Evolutionary conservation across 2,888 invertebrate genomes (phyloP).

Genomic region (Hetaerina titia): DNA sequence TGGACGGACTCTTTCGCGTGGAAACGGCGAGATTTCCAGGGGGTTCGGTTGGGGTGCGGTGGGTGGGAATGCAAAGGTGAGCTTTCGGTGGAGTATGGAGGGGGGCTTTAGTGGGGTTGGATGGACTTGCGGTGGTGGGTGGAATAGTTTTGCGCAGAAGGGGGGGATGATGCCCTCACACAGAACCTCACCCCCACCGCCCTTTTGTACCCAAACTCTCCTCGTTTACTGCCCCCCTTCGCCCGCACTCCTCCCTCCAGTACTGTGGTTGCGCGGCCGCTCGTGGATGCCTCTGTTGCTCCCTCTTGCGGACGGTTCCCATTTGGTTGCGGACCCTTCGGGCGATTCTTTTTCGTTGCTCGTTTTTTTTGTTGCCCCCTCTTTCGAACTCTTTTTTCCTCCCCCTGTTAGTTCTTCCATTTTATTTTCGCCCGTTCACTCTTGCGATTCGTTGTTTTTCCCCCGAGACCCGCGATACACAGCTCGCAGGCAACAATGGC

Average conservation of each 20-base stretch:
- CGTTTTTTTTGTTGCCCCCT: background rate
- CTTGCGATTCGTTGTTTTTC: background rate
- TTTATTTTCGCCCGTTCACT: background rate
- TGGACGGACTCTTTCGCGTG: slow-evolving; percentile 22
- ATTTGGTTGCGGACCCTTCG: slow-evolving; percentile 23
- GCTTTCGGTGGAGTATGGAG: slow-evolving; percentile 26
- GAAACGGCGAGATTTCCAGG: background rate
- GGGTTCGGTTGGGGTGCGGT: background rate
- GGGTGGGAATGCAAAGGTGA: background rate
- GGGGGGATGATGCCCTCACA: background rate
- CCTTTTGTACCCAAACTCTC: no score
- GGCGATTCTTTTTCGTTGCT: background rate
- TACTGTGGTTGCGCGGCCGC: no score
- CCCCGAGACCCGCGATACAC: background rate
- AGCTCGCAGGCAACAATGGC: slow-evolving; percentile 32
- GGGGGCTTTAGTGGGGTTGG: background rate
- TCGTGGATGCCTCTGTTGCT: slow-evolving; percentile 16
- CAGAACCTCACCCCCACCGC: no score
- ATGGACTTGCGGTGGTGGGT: slow-evolving; percentile 10
- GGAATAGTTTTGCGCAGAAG: background rate
- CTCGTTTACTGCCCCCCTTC: no score
- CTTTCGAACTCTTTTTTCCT: background rate
- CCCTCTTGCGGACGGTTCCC: slow-evolving; percentile 7
- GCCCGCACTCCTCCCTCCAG: no score
- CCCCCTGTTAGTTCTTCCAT: background rate